These are phyloP conservation scores for Hemaris fuciformis DNA, from an alignment of 2,888 invertebrate genomes.

Conservation along the genomic window DNA sequence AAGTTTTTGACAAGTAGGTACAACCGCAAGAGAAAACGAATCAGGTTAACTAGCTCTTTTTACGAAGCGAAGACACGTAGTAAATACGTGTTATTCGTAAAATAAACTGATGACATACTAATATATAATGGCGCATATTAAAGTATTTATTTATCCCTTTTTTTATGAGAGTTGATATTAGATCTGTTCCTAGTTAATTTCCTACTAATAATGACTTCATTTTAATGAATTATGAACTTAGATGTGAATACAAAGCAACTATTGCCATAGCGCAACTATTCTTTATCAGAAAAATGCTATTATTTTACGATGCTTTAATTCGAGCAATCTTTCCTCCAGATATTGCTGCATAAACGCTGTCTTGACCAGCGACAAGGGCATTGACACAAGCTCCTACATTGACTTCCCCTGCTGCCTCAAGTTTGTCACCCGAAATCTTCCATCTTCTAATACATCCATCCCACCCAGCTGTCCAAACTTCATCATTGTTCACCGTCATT, in stretches of 20 bases:
- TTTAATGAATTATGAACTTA: no score
- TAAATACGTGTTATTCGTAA: no score
- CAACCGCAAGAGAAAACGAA: no score
- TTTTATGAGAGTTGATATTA: no score
- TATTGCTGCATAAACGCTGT: conserved; percentile 50
- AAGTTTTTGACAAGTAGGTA: no score
- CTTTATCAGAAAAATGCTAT: conserved; percentile 6
- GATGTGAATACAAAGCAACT: background rate
- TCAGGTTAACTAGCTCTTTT: no score
- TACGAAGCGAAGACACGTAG: no score
- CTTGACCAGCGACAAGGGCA: conserved; percentile 45
- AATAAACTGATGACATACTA: no score
- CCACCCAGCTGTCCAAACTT: conserved; percentile 81
- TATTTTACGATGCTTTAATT: conserved; percentile 30
- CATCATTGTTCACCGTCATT: conserved; percentile 60
- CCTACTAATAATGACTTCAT: no score
- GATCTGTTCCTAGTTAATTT: no score
- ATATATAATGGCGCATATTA: no score
- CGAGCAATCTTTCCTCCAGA: conserved; percentile 53
- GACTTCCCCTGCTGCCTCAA: conserved; percentile 60
- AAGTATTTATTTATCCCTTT: no score
- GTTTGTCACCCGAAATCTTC: conserved; percentile 54
- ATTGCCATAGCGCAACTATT: background rate
- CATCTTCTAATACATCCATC: conserved; percentile 77
- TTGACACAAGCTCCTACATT: conserved; percentile 63